A percentile compares a stretch with the other conserved stretches of the same genome.
Conservation (phyloP, 2,113 vertebrate species). For the Penelope pileata region DNA sequence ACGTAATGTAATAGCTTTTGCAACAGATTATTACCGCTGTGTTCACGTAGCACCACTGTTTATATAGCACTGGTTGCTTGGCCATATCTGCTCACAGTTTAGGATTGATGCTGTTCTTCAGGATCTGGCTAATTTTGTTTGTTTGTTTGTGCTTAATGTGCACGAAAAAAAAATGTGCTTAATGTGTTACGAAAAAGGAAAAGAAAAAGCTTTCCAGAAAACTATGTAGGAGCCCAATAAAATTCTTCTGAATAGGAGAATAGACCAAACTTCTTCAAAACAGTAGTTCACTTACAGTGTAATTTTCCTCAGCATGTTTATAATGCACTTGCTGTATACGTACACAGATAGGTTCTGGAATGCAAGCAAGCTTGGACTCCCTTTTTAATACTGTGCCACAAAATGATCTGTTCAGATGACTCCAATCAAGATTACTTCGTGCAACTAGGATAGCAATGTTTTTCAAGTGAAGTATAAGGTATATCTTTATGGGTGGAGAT, state of each 20-base stretch:
- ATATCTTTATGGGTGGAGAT: background rate
- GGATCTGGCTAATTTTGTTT: background rate
- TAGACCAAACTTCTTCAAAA: background rate
- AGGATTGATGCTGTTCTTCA: background rate
- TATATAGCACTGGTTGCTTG: background rate
- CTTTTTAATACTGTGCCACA: background rate
- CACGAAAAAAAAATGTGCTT: no score
- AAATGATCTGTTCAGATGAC: background rate
- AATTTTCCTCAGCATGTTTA: background rate
- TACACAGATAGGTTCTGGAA: background rate
- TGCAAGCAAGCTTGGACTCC: background rate
- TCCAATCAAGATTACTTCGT: background rate
- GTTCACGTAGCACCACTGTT: background rate
- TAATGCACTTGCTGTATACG: background rate
- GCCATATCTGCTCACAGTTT: background rate
- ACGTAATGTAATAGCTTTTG: background rate
- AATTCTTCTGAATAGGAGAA: background rate
- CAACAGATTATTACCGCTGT: background rate
- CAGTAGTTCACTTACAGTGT: background rate
- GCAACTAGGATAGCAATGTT: background rate
- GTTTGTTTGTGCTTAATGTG: background rate
- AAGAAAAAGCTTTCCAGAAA: background rate
- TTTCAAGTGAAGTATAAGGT: background rate
- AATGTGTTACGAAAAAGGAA: background rate
- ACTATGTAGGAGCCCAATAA: background rate